phyloP scores from a whole-genome alignment of 2,797 vertebrate species.

The Urocyon cinereoargenteus region DNA sequence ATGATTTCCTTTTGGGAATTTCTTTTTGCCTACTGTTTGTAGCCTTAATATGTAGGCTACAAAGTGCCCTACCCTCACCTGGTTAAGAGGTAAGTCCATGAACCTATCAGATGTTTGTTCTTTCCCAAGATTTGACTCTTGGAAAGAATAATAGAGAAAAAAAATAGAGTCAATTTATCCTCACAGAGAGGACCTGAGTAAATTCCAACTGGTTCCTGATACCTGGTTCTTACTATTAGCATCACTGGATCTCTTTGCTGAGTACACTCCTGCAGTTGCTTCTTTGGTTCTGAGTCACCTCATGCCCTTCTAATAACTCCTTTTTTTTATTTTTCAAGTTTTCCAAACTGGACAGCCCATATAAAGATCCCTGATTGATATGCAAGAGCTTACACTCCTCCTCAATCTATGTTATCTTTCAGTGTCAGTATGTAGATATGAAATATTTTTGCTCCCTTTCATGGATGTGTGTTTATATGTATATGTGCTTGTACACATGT shows the following conservation, averaged over 20 bases:
- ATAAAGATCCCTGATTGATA: not conserved
- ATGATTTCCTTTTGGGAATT: conserved; percentile 36
- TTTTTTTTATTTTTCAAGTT: not conserved
- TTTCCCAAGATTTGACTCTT: conserved; percentile 8
- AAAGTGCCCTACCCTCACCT: not conserved
- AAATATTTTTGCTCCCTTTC: not conserved
- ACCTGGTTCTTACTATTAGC: not conserved
- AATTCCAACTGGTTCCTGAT: not conserved
- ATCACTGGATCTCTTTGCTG: not conserved
- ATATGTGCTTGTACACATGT: not conserved
- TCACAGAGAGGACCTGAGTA: not conserved
- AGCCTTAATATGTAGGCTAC: not conserved
- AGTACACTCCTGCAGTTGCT: not conserved
- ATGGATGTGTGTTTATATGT: not conserved
- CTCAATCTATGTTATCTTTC: conserved; percentile 12
- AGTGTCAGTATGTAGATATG: not conserved
- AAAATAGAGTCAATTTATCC: not conserved
- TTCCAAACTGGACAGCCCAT: not conserved
- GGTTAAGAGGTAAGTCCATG: not conserved
- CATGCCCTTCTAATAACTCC: not conserved
- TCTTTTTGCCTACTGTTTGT: not conserved
- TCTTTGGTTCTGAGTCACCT: not conserved
- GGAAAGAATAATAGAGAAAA: not conserved
- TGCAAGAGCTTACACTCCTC: not conserved
- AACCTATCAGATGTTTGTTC: not conserved